Evolutionary conservation across 2,113 vertebrate genomes (phyloP).

Genomic region (Tragelaphus scriptus): DNA sequence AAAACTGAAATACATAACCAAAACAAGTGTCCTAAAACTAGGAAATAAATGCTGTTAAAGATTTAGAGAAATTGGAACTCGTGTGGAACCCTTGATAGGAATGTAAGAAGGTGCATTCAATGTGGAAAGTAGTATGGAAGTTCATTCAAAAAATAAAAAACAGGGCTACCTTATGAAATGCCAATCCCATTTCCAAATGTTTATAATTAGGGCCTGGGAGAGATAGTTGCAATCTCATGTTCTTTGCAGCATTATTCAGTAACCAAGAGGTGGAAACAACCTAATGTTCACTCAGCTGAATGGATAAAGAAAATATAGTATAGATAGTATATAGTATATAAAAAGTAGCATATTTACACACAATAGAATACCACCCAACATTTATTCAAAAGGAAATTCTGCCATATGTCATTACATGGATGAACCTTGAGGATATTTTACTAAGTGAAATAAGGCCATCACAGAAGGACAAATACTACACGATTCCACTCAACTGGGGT

Average conservation of each 20-base stretch:
- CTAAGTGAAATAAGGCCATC: neutral
- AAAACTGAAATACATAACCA: neutral
- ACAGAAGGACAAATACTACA: neutral
- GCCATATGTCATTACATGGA: neutral
- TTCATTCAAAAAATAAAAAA: neutral
- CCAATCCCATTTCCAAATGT: neutral
- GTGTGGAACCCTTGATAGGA: neutral
- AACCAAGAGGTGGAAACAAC: neutral
- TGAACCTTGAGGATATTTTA: neutral
- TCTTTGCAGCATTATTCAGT: neutral
- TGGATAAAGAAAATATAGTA: neutral
- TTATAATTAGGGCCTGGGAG: neutral
- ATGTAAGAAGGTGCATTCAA: neutral
- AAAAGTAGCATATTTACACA: neutral
- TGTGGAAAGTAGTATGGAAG: neutral
- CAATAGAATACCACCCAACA: neutral
- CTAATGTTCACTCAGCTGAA: neutral
- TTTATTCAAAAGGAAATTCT: neutral
- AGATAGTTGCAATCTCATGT: neutral
- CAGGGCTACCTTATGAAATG: neutral
- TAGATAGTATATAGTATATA: neutral
- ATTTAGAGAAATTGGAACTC: neutral
- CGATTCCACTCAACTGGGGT: neutral
- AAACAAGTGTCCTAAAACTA: neutral
- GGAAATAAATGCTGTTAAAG: neutral